Evolutionary conservation across 2,797 vertebrate species (phyloP), one percentile per base, ranked within the genome.

Genomic region (Crypturellus tataupa): DNA sequence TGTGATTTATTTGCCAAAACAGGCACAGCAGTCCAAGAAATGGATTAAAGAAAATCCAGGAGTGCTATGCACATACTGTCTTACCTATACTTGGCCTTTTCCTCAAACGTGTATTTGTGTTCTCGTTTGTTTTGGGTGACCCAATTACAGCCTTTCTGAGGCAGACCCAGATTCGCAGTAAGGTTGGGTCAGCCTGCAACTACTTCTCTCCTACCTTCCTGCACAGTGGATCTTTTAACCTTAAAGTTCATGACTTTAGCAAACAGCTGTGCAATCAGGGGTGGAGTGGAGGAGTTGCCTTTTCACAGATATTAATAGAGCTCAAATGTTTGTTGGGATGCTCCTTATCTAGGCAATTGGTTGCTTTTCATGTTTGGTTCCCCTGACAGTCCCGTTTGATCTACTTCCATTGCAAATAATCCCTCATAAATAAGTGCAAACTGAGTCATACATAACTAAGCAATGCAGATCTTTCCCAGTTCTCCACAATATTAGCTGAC

Each of bases 321-420:
- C 75, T 90, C 58, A 81, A 58, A 88, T 71, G 46, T 84, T 95
- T 88, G 60, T 91, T 94, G 80, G 83, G 91, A 96, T 97, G 94
- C 62, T 96, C 46, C 68, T 96, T 95, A 94, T 96, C 85, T 88
- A 62, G 64, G 83, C 78, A 87, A 77, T 84, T 82, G 51, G 56
- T 90, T 95, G 85, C 33, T 84, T 96, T 90, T 82, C 81, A 70
- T 19, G 9, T 87, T 93, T 84, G 25, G 39, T 58, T 95, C 60
- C 71, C 21, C 29, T 37, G 67, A 96, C 89, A 94, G 85, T 37
- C 37, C n/a, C 0, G 19, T 88, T 73, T 95, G 91, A 92, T 91
- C 85, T 70, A 81, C 77, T 92, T 92, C 87, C 92, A 94, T 18
- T 72, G 77, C 82, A 91, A 93, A 85, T 77, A 92, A 73, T 12